phyloP scores from a whole-genome alignment of 1,140 invertebrate genomes.

The Oreohelix idahoensis region DNA sequence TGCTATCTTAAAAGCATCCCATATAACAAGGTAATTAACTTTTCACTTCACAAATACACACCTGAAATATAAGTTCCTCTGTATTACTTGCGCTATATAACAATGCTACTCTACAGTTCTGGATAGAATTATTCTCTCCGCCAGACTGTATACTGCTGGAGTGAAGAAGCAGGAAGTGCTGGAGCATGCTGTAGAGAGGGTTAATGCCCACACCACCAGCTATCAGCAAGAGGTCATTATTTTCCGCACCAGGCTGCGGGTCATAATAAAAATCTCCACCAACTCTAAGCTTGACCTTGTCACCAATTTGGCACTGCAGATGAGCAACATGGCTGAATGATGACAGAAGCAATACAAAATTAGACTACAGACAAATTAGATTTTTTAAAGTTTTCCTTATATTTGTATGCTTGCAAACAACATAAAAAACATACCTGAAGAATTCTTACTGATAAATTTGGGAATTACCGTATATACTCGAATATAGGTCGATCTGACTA shows the following conservation, averaged over 20 bases:
- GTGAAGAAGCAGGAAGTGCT: slow-evolving; percentile 59
- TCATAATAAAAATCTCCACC: slow-evolving; percentile 72
- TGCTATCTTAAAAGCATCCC: too few relatives aligned
- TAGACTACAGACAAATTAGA: too few relatives aligned
- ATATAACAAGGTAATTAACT: too few relatives aligned
- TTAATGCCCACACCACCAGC: slow-evolving; percentile 74
- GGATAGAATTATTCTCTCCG: slow-evolving; percentile 19
- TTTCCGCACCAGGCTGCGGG: slow-evolving; percentile 24
- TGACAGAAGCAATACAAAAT: too few relatives aligned
- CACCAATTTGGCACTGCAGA: slow-evolving; percentile 66
- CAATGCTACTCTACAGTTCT: slow-evolving; percentile 52
- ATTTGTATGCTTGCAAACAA: too few relatives aligned
- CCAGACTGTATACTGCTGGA: slow-evolving; percentile 4
- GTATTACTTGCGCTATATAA: slow-evolving; percentile 65
- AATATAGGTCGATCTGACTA: too few relatives aligned
- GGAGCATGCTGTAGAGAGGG: slow-evolving; percentile 70
- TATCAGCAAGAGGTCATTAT: slow-evolving; percentile 66
- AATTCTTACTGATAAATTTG: too few relatives aligned
- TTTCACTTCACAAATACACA: slow-evolving; percentile 44
- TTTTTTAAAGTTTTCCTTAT: too few relatives aligned
- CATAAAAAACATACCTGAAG: too few relatives aligned
- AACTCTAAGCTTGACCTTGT: slow-evolving; percentile 59
- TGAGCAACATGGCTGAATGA: background rate
- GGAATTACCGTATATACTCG: too few relatives aligned
- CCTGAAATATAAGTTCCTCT: slow-evolving; percentile 71